Evolutionary conservation across 2,797 vertebrate genomes (phyloP).

Genomic region (Hypotaenidia okinawae): DNA sequence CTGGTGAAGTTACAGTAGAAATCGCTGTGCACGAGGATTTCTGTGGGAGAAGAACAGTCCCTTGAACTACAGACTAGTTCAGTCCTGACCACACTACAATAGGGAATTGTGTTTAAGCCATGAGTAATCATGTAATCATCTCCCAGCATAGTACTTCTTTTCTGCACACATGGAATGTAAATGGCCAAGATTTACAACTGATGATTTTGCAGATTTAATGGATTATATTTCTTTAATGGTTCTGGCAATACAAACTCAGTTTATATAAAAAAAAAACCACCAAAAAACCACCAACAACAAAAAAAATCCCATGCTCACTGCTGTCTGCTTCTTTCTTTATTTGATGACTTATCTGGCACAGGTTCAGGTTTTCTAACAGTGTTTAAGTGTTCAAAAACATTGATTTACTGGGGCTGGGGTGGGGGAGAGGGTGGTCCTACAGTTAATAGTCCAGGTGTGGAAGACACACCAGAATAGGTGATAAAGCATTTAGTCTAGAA

Average conservation of each 20-base stretch:
- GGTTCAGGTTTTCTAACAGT: neutral
- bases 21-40: slow-evolving; percentile 33
- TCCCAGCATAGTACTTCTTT: slow-evolving; percentile 55
- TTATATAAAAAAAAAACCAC: neutral
- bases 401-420: neutral
- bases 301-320: neutral
- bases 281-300: neutral
- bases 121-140: slow-evolving; percentile 63
- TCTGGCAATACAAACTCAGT: slow-evolving; percentile 36
- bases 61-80: slow-evolving; percentile 53
- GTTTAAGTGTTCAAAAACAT: neutral
- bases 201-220: slow-evolving; percentile 64
- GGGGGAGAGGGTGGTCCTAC: neutral
- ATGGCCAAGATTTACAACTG: slow-evolving; percentile 46
- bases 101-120: slow-evolving; percentile 65
- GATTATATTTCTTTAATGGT: slow-evolving; percentile 53
- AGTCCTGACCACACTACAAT: slow-evolving; percentile 61
- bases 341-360: slow-evolving; percentile 16
- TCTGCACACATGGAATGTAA: slow-evolving; percentile 58
- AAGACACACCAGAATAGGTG: neutral
- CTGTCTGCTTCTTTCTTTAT: slow-evolving; percentile 27
- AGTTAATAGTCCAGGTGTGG: neutral
- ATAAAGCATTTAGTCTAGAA: neutral
- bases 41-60: slow-evolving; percentile 47
- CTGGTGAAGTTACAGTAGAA: slow-evolving; percentile 47